Evolutionary conservation across 2,888 invertebrate species (phyloP), one percentile per base, ranked within the genome.

Genomic region (Drosophila gaucha): DNA sequence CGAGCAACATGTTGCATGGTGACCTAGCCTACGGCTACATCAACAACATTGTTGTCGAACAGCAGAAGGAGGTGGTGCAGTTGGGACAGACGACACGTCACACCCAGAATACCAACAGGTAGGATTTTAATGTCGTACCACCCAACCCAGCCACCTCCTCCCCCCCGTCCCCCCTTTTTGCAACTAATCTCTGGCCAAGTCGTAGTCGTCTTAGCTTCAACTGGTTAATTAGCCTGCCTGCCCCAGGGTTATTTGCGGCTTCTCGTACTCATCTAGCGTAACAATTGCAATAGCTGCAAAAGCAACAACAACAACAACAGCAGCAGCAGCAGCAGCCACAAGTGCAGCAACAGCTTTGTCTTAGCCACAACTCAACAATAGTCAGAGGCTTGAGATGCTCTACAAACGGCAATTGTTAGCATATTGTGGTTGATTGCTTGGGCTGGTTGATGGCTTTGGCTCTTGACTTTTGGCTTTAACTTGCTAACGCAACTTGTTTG

Each of bases 1-100:
- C 90, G 3, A 79, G 88, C 24, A 90, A 89, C 73, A 71, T 90
- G 20, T 68, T 91, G 28, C 86, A 89, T 30, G 84, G 88, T 18
- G 91, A 91, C 60, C 80, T 80, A 31, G 78, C 63, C 57, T 36
- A 67, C 39, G 38, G 67, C 41, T 41, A 41, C 22, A 59, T 66
- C 6, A 74, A 75, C 20, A 87, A 77, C 58, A 74, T 78, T 10
- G 44, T 70, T 1, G 64, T 31, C 5, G 47, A 31, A 55, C 63
- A 0, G 6, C 47, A 8, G 65, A 52, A 5, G 26, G 22, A 50
- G 36, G 30, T 44, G 63, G 2, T 55, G 59, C 18, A 41, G 24
- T 14, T 26, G 6, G n/a, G n/a, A n/a, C n/a, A n/a, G n/a, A n/a
- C n/a, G n/a, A n/a, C n/a, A n/a, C n/a, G n/a, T n/a, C 10, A 16